Base-by-base conservation (phyloP, 53 echinoderm and acorn worm species). In the Stichopus horrens region DNA sequence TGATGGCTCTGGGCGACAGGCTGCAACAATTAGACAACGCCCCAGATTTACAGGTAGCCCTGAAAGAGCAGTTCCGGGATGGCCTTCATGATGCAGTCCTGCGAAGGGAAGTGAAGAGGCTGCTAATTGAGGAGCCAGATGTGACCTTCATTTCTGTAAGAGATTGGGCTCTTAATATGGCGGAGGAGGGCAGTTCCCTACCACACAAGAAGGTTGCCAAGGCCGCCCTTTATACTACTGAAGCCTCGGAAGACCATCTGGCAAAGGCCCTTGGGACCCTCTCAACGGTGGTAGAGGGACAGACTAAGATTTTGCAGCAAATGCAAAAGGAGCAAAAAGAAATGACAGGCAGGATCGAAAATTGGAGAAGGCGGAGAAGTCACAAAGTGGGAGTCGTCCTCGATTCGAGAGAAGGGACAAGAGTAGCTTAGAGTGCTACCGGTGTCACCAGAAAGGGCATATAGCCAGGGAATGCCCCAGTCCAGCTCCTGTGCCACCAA, bases 141-240 rank as follows among this genome's bases (percentile, higher is more conserved):
- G 23, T 58, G 1, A 7, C 75, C 8, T 90, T 90, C 60, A 67
- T 90, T n/a, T 57, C 56, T 52, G 21, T 90, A 55, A 67, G 90
- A 11, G 90, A 90, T 57, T 83, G 83, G 86, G 86, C 90, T 5
- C 52, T 90, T 0, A 86, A 90, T 66, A 74, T 90, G 86, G 90
- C 83, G 0, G 90, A 83, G 18, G 74, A 60, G 52, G 90, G 83
- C 23, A 65, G 13, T 5, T 16, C 22, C 9, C 59, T 19, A 7
- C 81, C n/a, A n/a, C n/a, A n/a, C n/a, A n/a, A n/a, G n/a, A n/a
- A n/a, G n/a, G n/a, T n/a, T n/a, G n/a, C n/a, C n/a, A n/a, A n/a
- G n/a, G n/a, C n/a, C n/a, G n/a, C n/a, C n/a, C n/a, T n/a, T n/a
- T n/a, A n/a, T n/a, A n/a, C n/a, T n/a, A n/a, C n/a, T n/a, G n/a